Evolutionary conservation across 2,113 vertebrate species (phyloP), one percentile per base, ranked within the genome.

Genomic region (Hiodon tergisus): DNA sequence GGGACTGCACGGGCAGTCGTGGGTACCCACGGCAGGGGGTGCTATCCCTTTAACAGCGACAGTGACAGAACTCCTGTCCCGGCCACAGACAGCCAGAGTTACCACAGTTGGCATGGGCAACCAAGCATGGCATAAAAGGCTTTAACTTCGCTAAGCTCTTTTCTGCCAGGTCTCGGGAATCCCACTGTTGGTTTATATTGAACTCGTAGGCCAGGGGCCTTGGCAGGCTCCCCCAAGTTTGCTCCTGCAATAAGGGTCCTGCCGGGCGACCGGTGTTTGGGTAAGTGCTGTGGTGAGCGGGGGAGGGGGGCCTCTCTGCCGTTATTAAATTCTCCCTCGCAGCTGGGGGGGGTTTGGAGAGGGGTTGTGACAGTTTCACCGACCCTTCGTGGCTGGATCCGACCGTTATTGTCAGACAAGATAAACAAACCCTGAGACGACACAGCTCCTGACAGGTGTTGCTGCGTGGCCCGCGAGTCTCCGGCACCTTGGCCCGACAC

Each of bases 131-230:
- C 61, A 87, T 97, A 95, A 99, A 92, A 96, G 94, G 95, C 92
- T 98, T 98, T 98, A 98, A 97, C 94, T 96, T 94, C 92, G 92
- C 93, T 97, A 95, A 96, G 95, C 95, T 96, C 87, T 76, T 92
- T 94, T 93, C 93, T 98, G 96, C 95, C 96, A 97, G 94, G 91
- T 92, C 92, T 92, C 86, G 79, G 83, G 84, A 73, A 85, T 80
- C 95, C 96, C 91, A 94, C 96, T 95, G 97, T 88, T 94, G 86
- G 88, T 93, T 93, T 95, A 95, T 95, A 96, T 98, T 98, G 95
- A 93, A 94, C 92, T 94, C 94, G 91, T 93, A 94, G 93, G 92
- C 90, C 88, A 91, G 91, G 63, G 73, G 76, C 89, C 92, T 82
- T 31, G 74, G 79, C 75, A 72, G 70, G 78, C 85, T 87, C 89